Percentiles rank a stretch among this genome's conserved stretches.
These are phyloP conservation scores for Mobula birostris DNA, from an alignment of 2,113 vertebrate species.

Conservation along the genomic window DNA sequence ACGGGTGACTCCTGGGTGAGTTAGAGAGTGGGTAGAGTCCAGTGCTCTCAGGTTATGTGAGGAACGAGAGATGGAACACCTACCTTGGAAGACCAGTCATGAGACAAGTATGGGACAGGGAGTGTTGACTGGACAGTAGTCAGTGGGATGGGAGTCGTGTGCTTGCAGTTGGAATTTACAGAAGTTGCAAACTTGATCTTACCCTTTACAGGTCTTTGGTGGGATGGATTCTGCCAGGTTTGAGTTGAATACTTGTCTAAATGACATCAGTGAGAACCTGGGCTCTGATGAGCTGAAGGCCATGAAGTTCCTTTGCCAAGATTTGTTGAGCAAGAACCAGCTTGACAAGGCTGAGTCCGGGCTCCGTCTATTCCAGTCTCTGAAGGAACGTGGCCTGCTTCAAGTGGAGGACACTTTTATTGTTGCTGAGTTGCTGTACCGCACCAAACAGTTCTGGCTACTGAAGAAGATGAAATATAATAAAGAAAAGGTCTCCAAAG, in stretches of 20 bases:
- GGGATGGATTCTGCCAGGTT: not conserved
- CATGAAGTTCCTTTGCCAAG: constrained; percentile 60
- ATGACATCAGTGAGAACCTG: constrained; percentile 46
- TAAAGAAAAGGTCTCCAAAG: constrained; percentile 44
- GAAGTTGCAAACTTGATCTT: not conserved
- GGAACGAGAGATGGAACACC: not conserved
- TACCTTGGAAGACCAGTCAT: not conserved
- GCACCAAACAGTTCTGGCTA: constrained; percentile 45
- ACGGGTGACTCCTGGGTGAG: not conserved
- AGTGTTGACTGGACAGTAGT: not conserved
- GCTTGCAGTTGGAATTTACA: not conserved
- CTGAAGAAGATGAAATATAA: constrained; percentile 48
- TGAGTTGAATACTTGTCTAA: constrained; percentile 45
- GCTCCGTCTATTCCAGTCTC: constrained; percentile 50
- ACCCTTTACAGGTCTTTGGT: not conserved
- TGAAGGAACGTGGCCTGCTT: constrained; percentile 44
- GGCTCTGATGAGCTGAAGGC: constrained; percentile 48
- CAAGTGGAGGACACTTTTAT: constrained; percentile 48
- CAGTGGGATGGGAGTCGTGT: not conserved
- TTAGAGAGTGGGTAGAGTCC: not conserved
- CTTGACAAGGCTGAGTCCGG: constrained; percentile 46
- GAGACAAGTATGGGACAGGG: not conserved
- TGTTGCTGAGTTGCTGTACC: constrained; percentile 57
- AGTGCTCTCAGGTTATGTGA: not conserved
- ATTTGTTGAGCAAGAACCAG: constrained; percentile 43